Percentiles rank a stretch among this genome's conserved stretches.
Evolutionary conservation across 2,888 invertebrate species (phyloP).

Genomic region (Hetaerina titia): DNA sequence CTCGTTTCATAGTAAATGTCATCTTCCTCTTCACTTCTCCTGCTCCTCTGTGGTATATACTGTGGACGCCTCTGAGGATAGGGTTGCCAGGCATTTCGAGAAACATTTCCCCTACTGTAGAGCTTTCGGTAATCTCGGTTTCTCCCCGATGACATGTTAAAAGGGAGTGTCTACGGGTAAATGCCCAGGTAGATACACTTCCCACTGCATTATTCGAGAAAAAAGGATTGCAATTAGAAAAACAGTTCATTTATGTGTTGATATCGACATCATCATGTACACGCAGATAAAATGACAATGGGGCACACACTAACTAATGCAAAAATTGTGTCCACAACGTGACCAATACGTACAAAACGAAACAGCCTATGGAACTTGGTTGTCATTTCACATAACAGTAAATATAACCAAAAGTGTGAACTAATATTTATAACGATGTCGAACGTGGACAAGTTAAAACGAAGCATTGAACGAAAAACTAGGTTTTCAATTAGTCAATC

Average conservation of each 20-base stretch:
- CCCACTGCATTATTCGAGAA: constrained; percentile 5
- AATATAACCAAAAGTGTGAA: no score
- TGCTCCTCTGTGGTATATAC: not conserved
- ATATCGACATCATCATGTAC: not conserved
- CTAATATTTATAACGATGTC: no score
- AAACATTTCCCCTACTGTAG: constrained; percentile 9
- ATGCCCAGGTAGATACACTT: not conserved
- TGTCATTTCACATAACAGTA: no score
- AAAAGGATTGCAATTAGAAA: not conserved
- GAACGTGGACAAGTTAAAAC: no score
- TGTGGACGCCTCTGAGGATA: constrained; percentile 18
- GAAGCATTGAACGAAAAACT: no score
- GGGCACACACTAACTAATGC: not conserved
- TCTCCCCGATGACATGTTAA: constrained; percentile 50
- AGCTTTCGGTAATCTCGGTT: constrained; percentile 41
- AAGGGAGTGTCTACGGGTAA: not conserved
- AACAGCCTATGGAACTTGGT: no score
- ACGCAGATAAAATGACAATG: not conserved
- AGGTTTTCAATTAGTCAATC: no score
- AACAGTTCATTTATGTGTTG: not conserved
- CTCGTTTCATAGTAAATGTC: constrained; percentile 7
- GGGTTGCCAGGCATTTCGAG: constrained; percentile 44
- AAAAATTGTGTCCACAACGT: no score
- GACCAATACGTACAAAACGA: no score
- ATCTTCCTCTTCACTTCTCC: constrained; percentile 24